Base-by-base conservation (phyloP, 2,797 vertebrate species). In the Adrianichthys oophorus region DNA sequence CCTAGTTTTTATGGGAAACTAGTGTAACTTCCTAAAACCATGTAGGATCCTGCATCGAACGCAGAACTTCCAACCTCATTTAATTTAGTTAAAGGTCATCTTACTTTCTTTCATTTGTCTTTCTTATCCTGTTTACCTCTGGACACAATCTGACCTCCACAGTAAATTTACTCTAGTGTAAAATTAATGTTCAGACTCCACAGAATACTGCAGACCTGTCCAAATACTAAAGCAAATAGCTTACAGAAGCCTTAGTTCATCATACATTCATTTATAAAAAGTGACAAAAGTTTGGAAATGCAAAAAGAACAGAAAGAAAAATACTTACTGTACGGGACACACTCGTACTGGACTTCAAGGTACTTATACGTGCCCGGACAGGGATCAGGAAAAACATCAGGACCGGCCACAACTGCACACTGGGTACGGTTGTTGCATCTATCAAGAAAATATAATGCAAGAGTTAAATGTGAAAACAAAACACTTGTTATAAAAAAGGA, bases 391-490 rank as follows among this genome's bases (percentile, higher is more conserved):
- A 98, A 99, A 59, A 98, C 96, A 43, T 99, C 97, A 0, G 97
- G 97, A 53, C 97, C 97, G 1, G 97, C 97, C 6, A 98, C 95
- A 60, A 99, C 97, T 0, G 95, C 97, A 78, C 97, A 99, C 76
- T 98, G 96, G 7, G 97, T 99, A 56, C 97, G 93, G 80, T 99
- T 99, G 89, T 98, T 99, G 92, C 97, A 99, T 75, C 97, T 99
- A 72, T 1, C 66, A 6, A 16, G 2, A 41, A n/a, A 80, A 59
- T 15, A 45, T 15, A 7, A 48, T 19, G 15, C 12, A 15, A 24
- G 23, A 18, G 29, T 56, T 44, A 24, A 51, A 59, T 16, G 32
- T 32, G 32, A 32, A 12, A 3, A 32, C 3, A 32, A 32, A 12
- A 32, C 32, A 32, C 8, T 32, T 32, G 7, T 10, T 32, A 32